These are phyloP conservation scores for Ditula angustiorana DNA, from an alignment of 2,888 invertebrate species.

Conservation along the genomic window DNA sequence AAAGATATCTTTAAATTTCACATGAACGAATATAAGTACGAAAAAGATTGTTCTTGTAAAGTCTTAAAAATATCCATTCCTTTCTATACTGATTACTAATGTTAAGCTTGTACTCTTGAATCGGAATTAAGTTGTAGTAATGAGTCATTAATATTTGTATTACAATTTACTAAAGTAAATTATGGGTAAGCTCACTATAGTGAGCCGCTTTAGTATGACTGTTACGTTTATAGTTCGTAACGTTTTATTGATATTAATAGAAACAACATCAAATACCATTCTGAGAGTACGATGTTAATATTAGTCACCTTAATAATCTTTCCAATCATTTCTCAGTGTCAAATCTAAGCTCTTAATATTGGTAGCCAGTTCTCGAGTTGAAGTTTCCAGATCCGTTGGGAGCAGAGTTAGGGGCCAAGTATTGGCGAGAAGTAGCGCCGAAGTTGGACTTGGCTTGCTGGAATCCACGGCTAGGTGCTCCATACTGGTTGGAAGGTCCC, in stretches of 20 bases:
- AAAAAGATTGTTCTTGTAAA: too few relatives aligned
- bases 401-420: constrained; percentile 74
- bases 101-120: not conserved
- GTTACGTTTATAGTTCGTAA: too few relatives aligned
- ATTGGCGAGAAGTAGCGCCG: constrained; percentile 72
- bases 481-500: constrained; percentile 47
- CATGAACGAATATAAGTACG: too few relatives aligned
- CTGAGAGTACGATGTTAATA: not conserved
- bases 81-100: not conserved
- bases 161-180: too few relatives aligned
- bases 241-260: too few relatives aligned
- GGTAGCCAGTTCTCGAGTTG: constrained; percentile 78
- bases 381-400: constrained; percentile 74
- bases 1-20: not conserved
- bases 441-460: constrained; percentile 30
- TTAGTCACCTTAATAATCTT: too few relatives aligned
- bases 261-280: not conserved
- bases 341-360: constrained; percentile 56
- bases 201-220: too few relatives aligned
- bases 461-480: constrained; percentile 47
- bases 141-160: too few relatives aligned
- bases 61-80: not conserved
- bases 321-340: not conserved
- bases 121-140: too few relatives aligned
- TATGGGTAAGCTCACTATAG: too few relatives aligned